Percentiles rank a stretch among this genome's conserved stretches.
Evolutionary conservation across 2,888 invertebrate species (phyloP).

Genomic region (Agrotis ipsilon): DNA sequence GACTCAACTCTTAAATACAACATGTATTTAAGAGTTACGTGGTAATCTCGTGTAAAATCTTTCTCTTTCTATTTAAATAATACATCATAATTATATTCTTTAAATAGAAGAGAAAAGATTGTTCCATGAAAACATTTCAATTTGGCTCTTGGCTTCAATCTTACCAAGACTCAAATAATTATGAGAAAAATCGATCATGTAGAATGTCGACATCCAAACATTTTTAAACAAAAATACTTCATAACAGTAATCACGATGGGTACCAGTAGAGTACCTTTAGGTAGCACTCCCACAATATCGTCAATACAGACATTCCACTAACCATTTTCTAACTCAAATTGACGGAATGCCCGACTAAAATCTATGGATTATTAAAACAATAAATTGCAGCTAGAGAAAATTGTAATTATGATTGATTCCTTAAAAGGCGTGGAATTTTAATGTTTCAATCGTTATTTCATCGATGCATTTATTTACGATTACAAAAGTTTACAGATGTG

Average conservation of each 20-base stretch:
- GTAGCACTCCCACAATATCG: background rate
- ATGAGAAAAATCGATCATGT: too few species aligned
- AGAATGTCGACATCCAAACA: background rate
- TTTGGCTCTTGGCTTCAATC: too few species aligned
- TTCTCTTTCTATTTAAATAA: too few species aligned
- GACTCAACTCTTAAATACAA: too few species aligned
- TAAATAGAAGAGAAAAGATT: background rate
- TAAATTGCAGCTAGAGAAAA: constrained; percentile 19
- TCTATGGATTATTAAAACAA: constrained; percentile 14
- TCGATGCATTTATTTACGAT: background rate
- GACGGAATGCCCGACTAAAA: background rate
- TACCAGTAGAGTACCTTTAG: background rate
- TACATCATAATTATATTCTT: background rate
- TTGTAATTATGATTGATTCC: constrained; percentile 35
- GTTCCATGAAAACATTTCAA: background rate
- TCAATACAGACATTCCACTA: background rate
- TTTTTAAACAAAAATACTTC: background rate
- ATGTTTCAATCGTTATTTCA: constrained; percentile 30
- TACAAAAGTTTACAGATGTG: constrained; percentile 13
- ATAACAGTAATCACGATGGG: background rate
- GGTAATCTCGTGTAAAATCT: too few species aligned
- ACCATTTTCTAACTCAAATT: background rate
- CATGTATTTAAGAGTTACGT: too few species aligned
- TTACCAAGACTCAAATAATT: too few species aligned
- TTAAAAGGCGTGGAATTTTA: constrained; percentile 7